Evolutionary conservation across 2,797 vertebrate species (phyloP).

Genomic region (Sandelia bainsii): DNA sequence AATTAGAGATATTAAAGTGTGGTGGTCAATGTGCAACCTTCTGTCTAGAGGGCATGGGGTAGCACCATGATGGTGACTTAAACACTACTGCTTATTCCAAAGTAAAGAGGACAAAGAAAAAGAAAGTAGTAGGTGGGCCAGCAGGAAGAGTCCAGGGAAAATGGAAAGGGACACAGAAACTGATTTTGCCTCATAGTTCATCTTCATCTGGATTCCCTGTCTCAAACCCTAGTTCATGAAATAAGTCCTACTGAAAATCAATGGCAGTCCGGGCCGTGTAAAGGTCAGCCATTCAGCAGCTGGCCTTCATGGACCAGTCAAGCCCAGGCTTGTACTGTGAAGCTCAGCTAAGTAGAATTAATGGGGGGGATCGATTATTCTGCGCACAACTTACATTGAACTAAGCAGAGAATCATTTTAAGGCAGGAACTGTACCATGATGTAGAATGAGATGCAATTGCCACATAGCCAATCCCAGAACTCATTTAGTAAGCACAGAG

Average conservation of each 20-base stretch:
- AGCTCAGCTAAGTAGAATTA: conserved; percentile 87
- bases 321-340: conserved; percentile 82
- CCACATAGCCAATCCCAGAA: conserved; percentile 63
- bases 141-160: conserved; percentile 46
- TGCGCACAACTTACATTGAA: conserved; percentile 83
- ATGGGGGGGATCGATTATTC: conserved; percentile 86
- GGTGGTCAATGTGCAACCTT: too few species aligned
- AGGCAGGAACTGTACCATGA: conserved; percentile 78
- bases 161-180: conserved; percentile 77
- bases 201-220: conserved; percentile 87
- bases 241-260: conserved; percentile 90
- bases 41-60: too few species aligned
- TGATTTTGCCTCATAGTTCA: conserved; percentile 86
- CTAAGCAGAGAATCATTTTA: conserved; percentile 84
- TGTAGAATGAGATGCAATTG: conserved; percentile 76
- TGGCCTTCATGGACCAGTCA: conserved; percentile 83
- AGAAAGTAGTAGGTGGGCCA: conserved; percentile 37
- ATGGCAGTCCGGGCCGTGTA: conserved; percentile 83
- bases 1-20: too few species aligned
- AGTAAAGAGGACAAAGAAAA: conserved; percentile 55
- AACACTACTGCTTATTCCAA: conserved; percentile 42
- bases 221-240: conserved; percentile 86
- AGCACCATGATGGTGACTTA: background rate
- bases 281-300: conserved; percentile 86
- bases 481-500: conserved; percentile 68